Percentiles rank a stretch among this genome's conserved stretches.
Conservation (phyloP, 2,888 invertebrate genomes). For the Lysandra bellargus region DNA sequence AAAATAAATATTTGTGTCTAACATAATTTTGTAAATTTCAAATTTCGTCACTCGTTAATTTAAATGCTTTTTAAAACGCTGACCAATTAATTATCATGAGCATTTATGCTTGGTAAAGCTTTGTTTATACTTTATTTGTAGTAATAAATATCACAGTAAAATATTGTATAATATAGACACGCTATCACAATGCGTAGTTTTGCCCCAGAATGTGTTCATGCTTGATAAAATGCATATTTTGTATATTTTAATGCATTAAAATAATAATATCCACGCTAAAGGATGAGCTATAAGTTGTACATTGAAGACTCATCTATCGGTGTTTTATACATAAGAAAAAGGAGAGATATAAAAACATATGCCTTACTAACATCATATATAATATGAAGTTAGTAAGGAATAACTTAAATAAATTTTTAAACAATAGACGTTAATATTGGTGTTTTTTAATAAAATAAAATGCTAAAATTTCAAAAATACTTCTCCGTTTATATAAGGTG, state of each 20-base stretch:
- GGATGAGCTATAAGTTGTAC: constrained; percentile 20
- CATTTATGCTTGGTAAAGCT: background rate
- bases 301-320: constrained; percentile 20
- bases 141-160: constrained; percentile 3
- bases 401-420: background rate
- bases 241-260: constrained; percentile 17
- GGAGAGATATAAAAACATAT: background rate
- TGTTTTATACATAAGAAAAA: constrained; percentile 5
- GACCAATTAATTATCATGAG: background rate
- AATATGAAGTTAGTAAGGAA: background rate
- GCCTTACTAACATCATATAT: background rate
- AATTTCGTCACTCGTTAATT: too few species aligned
- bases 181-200: constrained; percentile 28
- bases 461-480: background rate
- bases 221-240: constrained; percentile 22
- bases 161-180: constrained; percentile 11
- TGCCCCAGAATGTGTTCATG: constrained; percentile 22
- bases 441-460: background rate
- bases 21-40: too few species aligned
- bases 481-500: background rate
- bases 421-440: background rate
- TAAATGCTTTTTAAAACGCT: background rate
- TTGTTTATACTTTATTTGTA: constrained; percentile 2
- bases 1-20: too few species aligned
- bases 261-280: background rate